Evolutionary conservation across 2,888 invertebrate genomes (phyloP).

Genomic region (Dendrolimus pini): DNA sequence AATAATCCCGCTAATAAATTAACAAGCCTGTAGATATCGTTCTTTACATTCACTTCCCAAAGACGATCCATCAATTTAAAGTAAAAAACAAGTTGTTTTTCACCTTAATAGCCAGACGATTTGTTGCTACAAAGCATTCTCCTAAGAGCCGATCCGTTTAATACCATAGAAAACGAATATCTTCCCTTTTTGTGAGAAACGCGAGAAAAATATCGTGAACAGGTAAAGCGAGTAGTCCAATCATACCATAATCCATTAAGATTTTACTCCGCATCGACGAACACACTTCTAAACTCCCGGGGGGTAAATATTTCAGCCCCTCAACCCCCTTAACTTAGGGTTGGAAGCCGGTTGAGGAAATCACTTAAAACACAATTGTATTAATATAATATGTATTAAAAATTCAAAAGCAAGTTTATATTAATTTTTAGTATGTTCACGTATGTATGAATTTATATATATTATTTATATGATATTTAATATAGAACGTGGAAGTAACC

Average conservation of each 20-base stretch:
- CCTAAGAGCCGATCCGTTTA: conserved; percentile 30
- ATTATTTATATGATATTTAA: too few relatives aligned
- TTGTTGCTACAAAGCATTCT: conserved; percentile 33
- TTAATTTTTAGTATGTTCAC: too few relatives aligned
- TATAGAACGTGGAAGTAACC: too few relatives aligned
- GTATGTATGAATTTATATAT: too few relatives aligned
- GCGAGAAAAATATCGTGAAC: conserved; percentile 38
- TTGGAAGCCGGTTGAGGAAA: background rate
- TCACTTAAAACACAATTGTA: too few relatives aligned
- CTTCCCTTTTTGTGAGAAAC: conserved; percentile 27
- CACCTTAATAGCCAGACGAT: conserved; percentile 43
- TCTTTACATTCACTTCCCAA: too few relatives aligned
- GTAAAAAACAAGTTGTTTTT: conserved; percentile 49
- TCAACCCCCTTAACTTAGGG: conserved; percentile 25
- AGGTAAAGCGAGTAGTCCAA: conserved; percentile 64
- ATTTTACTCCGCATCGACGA: conserved; percentile 63
- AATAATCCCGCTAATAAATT: too few relatives aligned
- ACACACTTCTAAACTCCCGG: conserved; percentile 68
- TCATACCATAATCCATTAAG: conserved; percentile 75
- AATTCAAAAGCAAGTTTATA: too few relatives aligned
- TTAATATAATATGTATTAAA: too few relatives aligned
- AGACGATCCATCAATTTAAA: conserved; percentile 4
- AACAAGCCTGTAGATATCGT: too few relatives aligned
- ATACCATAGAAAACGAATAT: conserved; percentile 44
- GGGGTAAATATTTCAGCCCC: conserved; percentile 71